These are phyloP conservation scores for Enteromius trimaculatus DNA, from an alignment of 2,797 vertebrate genomes.

Conservation along the genomic window DNA sequence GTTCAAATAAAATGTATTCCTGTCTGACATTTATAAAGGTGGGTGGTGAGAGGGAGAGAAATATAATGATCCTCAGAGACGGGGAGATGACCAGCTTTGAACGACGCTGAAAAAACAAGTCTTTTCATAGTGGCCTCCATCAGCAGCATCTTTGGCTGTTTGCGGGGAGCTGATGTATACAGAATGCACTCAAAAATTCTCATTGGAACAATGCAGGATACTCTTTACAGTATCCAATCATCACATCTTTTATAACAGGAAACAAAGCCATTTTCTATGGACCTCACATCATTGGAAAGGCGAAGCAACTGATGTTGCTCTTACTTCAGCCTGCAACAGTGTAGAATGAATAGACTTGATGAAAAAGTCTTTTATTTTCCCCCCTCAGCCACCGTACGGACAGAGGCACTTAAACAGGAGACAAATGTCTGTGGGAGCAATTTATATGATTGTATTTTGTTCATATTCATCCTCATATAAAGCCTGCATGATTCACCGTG, in stretches of 20 bases:
- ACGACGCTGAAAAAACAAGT: conserved; percentile 71
- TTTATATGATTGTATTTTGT: conserved; percentile 41
- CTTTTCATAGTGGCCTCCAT: conserved; percentile 38
- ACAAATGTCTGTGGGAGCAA: conserved; percentile 29
- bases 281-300: neutral
- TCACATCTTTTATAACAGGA: conserved; percentile 24
- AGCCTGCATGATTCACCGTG: conserved; percentile 19
- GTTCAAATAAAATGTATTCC: conserved; percentile 90
- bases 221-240: conserved; percentile 20
- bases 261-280: conserved; percentile 11
- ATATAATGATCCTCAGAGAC: conserved; percentile 84
- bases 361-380: conserved; percentile 19
- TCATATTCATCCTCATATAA: conserved; percentile 44
- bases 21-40: conserved; percentile 90
- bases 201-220: neutral
- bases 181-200: neutral
- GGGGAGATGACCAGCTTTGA: conserved; percentile 82
- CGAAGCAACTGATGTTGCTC: conserved; percentile 8
- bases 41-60: conserved; percentile 81
- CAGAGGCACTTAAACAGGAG: conserved; percentile 36
- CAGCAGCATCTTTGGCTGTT: conserved; percentile 13
- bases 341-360: conserved; percentile 14
- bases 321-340: conserved; percentile 21
- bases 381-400: neutral
- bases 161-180: conserved; percentile 15